phyloP scores from a whole-genome alignment of 1,140 invertebrate species.

The Orchestia grillus region DNA sequence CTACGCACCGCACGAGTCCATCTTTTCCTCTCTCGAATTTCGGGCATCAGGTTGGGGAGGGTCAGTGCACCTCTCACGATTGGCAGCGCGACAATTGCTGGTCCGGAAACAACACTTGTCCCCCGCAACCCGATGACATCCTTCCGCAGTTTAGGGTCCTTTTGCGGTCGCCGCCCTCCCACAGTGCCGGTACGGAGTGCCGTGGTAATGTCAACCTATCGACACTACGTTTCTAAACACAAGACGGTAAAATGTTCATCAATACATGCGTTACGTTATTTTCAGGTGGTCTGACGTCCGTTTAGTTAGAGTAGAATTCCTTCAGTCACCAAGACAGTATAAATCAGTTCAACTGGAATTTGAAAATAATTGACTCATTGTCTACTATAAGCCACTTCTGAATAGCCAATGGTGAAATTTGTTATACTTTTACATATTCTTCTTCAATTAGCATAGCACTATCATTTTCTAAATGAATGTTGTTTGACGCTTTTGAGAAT shows the following conservation, averaged over 20 bases:
- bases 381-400: no score
- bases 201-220: background rate
- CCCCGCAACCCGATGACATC: conserved; percentile 43
- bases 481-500: no score
- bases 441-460: no score
- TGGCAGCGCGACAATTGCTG: conserved; percentile 38
- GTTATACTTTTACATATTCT: no score
- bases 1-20: conserved; percentile 30
- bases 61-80: conserved; percentile 29
- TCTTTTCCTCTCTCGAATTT: conserved; percentile 9
- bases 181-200: background rate
- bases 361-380: no score
- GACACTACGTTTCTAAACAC: background rate
- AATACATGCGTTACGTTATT: background rate
- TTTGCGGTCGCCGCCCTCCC: background rate
- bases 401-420: no score
- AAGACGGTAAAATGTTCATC: background rate
- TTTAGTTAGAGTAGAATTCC: no score
- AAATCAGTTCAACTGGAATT: no score
- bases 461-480: no score
- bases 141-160: conserved; percentile 47
- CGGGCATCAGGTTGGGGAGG: conserved; percentile 48
- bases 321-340: no score
- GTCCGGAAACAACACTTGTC: conserved; percentile 48
- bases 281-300: background rate